These are phyloP conservation scores for Gambelia wislizenii DNA, from an alignment of 2,797 vertebrate genomes.

Conservation along the genomic window DNA sequence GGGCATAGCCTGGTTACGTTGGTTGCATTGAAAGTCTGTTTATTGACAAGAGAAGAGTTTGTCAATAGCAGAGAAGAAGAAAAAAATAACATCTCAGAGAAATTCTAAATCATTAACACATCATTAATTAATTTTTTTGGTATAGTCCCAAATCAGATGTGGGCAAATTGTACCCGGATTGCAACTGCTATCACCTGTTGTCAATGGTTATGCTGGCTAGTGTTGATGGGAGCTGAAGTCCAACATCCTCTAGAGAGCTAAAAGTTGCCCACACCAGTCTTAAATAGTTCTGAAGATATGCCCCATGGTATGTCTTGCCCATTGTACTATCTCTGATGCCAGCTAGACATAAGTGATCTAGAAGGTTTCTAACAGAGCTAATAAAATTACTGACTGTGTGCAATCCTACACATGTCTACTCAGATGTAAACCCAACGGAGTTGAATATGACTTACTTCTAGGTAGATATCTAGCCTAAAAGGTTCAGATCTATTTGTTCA, in stretches of 20 bases:
- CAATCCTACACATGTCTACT: not conserved
- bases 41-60: constrained; percentile 47
- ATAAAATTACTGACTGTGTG: not conserved
- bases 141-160: not conserved
- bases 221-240: not conserved
- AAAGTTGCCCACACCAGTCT: no score
- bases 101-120: constrained; percentile 1
- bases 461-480: not conserved
- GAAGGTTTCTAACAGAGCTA: not conserved
- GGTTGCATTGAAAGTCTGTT: constrained; percentile 88
- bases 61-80: not conserved
- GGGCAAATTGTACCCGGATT: not conserved
- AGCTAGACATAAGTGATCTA: not conserved
- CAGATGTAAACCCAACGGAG: not conserved
- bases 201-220: not conserved
- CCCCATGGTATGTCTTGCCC: not conserved
- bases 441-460: not conserved
- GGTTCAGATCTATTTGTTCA: not conserved
- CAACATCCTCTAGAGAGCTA: not conserved
- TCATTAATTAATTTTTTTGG: not conserved
- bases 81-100: not conserved
- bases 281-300: not conserved
- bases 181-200: not conserved
- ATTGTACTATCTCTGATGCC: not conserved
- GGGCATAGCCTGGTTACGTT: constrained; percentile 87